Percentiles rank a stretch among this genome's conserved stretches.
phyloP scores from a whole-genome alignment of 2,113 vertebrate species.

The Benitochromis conjunctus region DNA sequence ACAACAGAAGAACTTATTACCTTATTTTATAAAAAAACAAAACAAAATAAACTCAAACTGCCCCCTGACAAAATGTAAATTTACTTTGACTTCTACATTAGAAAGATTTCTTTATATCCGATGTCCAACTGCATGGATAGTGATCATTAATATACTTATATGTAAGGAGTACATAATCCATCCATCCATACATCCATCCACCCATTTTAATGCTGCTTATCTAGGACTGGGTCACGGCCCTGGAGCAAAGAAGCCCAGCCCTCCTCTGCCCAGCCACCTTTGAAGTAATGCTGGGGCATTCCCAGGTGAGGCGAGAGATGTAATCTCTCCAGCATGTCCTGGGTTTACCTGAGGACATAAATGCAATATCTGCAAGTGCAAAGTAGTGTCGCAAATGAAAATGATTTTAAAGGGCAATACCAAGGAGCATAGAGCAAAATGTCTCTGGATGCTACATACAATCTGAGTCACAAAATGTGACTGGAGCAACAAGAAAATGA shows the following conservation, averaged over 20 bases:
- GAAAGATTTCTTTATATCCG: not conserved
- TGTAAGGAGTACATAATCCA: not conserved
- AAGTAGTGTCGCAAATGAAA: not conserved
- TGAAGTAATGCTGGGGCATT: not conserved
- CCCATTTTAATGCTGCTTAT: not conserved
- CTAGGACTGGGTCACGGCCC: not conserved
- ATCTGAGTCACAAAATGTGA: not conserved
- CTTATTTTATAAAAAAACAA: no score
- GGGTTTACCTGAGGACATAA: not conserved
- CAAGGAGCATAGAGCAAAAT: not conserved
- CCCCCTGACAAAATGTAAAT: not conserved
- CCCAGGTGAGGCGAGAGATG: not conserved
- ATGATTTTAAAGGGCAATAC: not conserved
- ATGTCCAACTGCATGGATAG: rapidly evolving
- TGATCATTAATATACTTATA: rapidly evolving
- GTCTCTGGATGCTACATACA: not conserved
- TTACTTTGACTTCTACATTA: not conserved
- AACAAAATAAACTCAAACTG: no score
- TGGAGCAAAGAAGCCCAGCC: not conserved
- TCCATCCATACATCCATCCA: no score
- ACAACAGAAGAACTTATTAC: no score
- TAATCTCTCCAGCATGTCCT: not conserved
- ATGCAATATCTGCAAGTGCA: not conserved
- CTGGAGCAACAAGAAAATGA: not conserved
- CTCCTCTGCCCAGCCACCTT: not conserved